Evolutionary conservation across 2,888 invertebrate species (phyloP).

Genomic region (Amiota communis): DNA sequence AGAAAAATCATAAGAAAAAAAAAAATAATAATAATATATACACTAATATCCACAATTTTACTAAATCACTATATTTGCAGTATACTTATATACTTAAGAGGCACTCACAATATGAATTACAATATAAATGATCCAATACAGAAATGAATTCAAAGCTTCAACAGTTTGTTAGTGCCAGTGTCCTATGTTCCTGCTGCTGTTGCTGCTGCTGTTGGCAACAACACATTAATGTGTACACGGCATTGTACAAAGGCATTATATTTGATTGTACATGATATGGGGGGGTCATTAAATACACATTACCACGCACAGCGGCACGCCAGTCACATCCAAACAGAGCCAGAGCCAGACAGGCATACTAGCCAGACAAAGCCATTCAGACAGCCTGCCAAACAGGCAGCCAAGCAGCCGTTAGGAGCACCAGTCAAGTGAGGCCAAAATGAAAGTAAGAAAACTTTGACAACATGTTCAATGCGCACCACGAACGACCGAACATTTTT

Average conservation of each 20-base stretch:
- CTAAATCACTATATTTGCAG: no score
- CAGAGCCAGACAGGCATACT: not conserved
- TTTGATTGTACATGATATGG: conserved; percentile 63
- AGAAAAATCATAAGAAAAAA: not conserved
- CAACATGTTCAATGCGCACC: not conserved
- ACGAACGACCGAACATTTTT: conserved; percentile 39
- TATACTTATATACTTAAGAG: no score
- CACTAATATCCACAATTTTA: not conserved
- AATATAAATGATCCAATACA: no score
- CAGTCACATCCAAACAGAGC: not conserved
- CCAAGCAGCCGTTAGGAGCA: conserved; percentile 37
- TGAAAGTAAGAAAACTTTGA: conserved; percentile 44
- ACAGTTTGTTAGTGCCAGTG: conserved; percentile 8
- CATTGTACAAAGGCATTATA: conserved; percentile 49
- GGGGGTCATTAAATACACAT: conserved; percentile 63
- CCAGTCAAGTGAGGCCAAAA: conserved; percentile 38
- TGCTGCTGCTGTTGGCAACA: not conserved
- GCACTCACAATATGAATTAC: no score
- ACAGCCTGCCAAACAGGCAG: not conserved
- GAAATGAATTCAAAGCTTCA: not conserved
- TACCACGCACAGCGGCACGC: conserved; percentile 49
- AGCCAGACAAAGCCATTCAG: conserved; percentile 10
- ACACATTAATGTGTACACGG: conserved; percentile 10
- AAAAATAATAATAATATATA: not conserved
- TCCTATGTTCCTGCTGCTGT: not conserved